These are phyloP conservation scores for Delphinapterus leucas DNA, from an alignment of 2,113 vertebrate species.

Conservation along the genomic window DNA sequence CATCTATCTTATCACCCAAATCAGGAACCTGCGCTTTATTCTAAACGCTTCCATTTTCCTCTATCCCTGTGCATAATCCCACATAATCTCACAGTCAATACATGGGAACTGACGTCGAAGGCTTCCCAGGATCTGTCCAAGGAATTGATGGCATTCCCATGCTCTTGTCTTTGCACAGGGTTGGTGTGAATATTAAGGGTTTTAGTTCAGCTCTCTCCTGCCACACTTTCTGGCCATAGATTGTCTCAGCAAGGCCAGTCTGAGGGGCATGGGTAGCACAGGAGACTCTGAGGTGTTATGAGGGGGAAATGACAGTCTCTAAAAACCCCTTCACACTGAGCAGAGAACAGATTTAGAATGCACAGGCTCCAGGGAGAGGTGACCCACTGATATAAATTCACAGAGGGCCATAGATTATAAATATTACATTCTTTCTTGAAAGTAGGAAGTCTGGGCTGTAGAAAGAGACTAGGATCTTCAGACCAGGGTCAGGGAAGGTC, in stretches of 20 bases:
- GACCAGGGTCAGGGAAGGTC: neutral
- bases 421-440: neutral
- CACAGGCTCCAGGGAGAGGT: neutral
- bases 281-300: neutral
- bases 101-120: neutral
- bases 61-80: neutral
- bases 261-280: neutral
- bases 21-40: neutral
- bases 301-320: neutral
- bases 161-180: neutral
- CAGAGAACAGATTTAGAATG: neutral
- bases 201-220: neutral
- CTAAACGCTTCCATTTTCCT: neutral
- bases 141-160: accelerated
- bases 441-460: neutral
- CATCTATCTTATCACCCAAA: neutral
- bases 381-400: neutral
- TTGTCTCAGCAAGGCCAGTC: neutral
- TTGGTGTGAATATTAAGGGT: neutral
- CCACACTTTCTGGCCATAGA: neutral
- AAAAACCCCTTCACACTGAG: neutral
- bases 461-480: neutral
- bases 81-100: neutral
- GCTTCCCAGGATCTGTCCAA: neutral
- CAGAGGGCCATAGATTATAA: accelerated